Evolutionary conservation across 2,888 invertebrate species (phyloP).

Genomic region (Pycnomerus fuliginosus): DNA sequence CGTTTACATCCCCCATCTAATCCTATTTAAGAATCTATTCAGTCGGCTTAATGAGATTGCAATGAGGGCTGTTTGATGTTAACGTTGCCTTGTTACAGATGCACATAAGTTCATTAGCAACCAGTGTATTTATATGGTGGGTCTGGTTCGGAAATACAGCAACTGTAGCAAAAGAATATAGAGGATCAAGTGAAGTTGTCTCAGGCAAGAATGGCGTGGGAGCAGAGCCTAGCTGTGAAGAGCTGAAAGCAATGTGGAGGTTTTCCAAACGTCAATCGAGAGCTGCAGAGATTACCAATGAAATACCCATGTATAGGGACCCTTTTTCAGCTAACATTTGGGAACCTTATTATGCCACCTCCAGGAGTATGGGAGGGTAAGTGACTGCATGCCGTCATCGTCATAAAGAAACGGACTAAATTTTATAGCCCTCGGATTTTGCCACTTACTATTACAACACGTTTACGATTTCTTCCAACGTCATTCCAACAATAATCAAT

Average conservation of each 20-base stretch:
- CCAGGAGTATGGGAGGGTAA: constrained; percentile 60
- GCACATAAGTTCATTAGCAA: constrained; percentile 39
- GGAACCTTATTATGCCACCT: constrained; percentile 62
- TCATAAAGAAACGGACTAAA: neutral
- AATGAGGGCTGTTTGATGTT: constrained; percentile 6
- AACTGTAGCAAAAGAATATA: constrained; percentile 41
- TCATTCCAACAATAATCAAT: constrained; percentile 11
- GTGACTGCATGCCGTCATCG: constrained; percentile 29
- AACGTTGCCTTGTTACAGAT: constrained; percentile 39
- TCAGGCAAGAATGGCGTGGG: constrained; percentile 49
- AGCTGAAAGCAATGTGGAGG: constrained; percentile 88
- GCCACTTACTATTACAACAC: constrained; percentile 16
- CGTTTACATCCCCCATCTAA: constrained; percentile 6
- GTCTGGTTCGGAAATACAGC: constrained; percentile 37
- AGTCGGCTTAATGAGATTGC: constrained; percentile 12
- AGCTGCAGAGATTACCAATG: constrained; percentile 83
- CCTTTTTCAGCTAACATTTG: constrained; percentile 81
- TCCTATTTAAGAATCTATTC: constrained; percentile 8
- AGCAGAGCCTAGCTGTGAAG: constrained; percentile 82
- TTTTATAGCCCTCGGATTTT: constrained; percentile 2
- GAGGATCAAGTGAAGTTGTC: constrained; percentile 44
- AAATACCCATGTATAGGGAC: constrained; percentile 79
- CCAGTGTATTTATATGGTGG: constrained; percentile 40
- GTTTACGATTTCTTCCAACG: constrained; percentile 7
- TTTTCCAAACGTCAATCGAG: constrained; percentile 86